Evolutionary conservation across 2,797 vertebrate species (phyloP), one percentile per base, ranked within the genome.

Genomic region (Alosa sapidissima): DNA sequence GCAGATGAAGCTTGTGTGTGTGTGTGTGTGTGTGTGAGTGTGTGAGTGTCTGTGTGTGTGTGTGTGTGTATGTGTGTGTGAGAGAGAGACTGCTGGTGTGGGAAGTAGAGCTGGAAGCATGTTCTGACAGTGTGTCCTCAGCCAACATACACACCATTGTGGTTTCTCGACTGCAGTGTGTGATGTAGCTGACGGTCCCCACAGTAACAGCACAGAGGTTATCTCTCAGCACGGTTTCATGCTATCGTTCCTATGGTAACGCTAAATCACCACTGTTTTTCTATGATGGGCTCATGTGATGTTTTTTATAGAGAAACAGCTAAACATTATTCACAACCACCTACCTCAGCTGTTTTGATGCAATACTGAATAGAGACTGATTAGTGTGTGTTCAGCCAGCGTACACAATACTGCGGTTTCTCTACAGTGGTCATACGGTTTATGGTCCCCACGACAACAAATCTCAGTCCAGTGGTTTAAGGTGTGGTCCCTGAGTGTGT

Each of bases 241-340:
- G 4, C 41, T 45, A 75, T 16, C 41, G 68, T 75, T 75, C 13
- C 68, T 75, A 75, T 75, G 41, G 68, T 75, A 75, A 75, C 33
- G 1, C 11, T 7, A 75, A 36, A 58, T 19, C 55, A 58, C 55
- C 5, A 5, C 55, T 55, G 3, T 28, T 33, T 41, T 14, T 5
- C 16, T 75, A 5, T 4, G 36, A 41, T 41, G 33, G 2, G 41
- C 41, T 41, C 41, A 1, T 41, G 41, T 41, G 41, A 41, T 41
- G 41, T 41, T 41, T 41, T 72, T 72, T 72, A 33, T 41, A 19
- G 33, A 36, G 13, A 72, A 72, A 13, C 33, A 16, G 33, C 33
- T 72, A 14, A 41, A 65, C 55, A 60, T 60, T 21, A 60, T 2
- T 60, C 33, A 33, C 62, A 14, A 11, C 62, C 36, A 19, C 13